Evolutionary conservation across 1,140 invertebrate species (phyloP), one percentile per base, ranked within the genome.

Genomic region (Drosophila lowei): DNA sequence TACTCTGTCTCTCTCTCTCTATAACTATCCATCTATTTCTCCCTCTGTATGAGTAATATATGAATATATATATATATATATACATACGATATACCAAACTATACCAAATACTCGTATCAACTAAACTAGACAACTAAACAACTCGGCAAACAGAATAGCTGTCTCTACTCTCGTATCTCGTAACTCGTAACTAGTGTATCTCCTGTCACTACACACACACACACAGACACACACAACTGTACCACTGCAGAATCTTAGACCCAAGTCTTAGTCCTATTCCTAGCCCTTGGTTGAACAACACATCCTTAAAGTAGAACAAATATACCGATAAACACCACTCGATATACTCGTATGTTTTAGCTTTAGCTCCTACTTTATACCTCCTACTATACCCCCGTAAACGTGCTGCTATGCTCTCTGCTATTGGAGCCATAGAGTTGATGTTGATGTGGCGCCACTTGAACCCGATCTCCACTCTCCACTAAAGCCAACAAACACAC

Each of bases 51-150:
- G 52, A 59, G 72, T 85, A 74, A 77, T 74, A 59, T 59, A 61
- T 80, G 38, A 68, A 59, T 60, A 80, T 67, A 70, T 74, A 70
- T 4, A 23, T 23, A 79, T 75, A 79, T 73, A 85, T 63, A 77
- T 38, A 61, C 60, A 77, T 67, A 77, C 72, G 46, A 64, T 73
- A 52, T 73, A 68, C 50, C 44, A 60, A 72, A 58, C 46, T 49
- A 73, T 68, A 72, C 67, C 64, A 58, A 67, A 77, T 68, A 81
- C 64, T 53, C 50, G 47, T 56, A 58, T 72, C 72, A 79, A 63
- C 60, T 63, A 44, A 64, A 65, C 53, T 47, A 58, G 71, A 61
- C 46, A 66, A 30, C 23, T 46, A 28, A 34, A 34, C 30, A 9
- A 38, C 4, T 38, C 34, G 11, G 5, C 34, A 38, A 38, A 5